These are phyloP conservation scores for Microctenopoma lineatum DNA, from an alignment of 2,797 vertebrate species.

Conservation along the genomic window DNA sequence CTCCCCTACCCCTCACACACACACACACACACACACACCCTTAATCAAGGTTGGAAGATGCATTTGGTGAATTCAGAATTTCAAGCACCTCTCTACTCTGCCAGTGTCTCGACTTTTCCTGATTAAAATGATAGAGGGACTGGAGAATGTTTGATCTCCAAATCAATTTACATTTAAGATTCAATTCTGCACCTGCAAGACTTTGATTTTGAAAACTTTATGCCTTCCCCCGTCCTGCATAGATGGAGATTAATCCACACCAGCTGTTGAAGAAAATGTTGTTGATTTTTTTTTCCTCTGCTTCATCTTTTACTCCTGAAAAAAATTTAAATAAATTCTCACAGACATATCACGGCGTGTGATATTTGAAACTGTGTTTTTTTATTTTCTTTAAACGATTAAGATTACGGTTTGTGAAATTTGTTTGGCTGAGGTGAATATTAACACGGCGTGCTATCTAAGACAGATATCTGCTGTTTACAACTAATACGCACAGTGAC, in stretches of 20 bases:
- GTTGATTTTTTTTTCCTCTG: slow-evolving; percentile 19
- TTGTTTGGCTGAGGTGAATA: slow-evolving; percentile 25
- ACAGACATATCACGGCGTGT: slow-evolving; percentile 36
- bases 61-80: slow-evolving; percentile 71
- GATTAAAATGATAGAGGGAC: slow-evolving; percentile 81
- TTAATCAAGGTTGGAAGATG: slow-evolving; percentile 78
- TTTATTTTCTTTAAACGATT: slow-evolving; percentile 19
- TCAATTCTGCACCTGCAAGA: slow-evolving; percentile 78
- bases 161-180: slow-evolving; percentile 82
- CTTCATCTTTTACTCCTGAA: slow-evolving; percentile 33
- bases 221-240: slow-evolving; percentile 42
- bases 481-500: slow-evolving; percentile 24
- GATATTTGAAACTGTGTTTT: slow-evolving; percentile 31
- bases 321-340: slow-evolving; percentile 50
- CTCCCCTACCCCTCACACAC: not conserved
- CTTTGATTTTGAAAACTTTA: slow-evolving; percentile 72
- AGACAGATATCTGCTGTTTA: slow-evolving; percentile 28
- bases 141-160: slow-evolving; percentile 79
- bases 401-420: slow-evolving; percentile 33
- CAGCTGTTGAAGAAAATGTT: slow-evolving; percentile 70
- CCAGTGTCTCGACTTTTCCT: slow-evolving; percentile 72
- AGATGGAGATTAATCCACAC: slow-evolving; percentile 68
- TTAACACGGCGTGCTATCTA: slow-evolving; percentile 8
- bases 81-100: slow-evolving; percentile 74
- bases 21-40: slow-evolving; percentile 24